Conservation (phyloP, 2,113 vertebrate genomes). For the Apodemus speciosus region DNA sequence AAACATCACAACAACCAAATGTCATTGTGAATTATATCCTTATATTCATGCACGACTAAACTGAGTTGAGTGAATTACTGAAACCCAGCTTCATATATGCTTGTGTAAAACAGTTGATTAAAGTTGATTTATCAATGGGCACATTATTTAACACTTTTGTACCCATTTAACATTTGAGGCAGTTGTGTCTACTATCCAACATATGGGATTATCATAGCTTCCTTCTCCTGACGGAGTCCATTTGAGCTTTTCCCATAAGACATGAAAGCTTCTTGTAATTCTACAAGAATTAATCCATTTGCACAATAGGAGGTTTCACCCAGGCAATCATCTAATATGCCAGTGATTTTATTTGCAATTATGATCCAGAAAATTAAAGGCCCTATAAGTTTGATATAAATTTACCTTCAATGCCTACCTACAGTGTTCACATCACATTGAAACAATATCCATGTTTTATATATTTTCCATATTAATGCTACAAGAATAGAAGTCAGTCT, state of each 20-base stretch:
- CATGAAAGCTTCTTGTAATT: not conserved
- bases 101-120: not conserved
- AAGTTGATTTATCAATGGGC: not conserved
- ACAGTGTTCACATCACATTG: not conserved
- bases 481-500: not conserved
- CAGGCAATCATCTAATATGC: not conserved
- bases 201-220: not conserved
- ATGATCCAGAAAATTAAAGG: not conserved
- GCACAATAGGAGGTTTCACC: not conserved
- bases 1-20: slow-evolving; percentile 4
- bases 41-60: not conserved
- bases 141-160: not conserved
- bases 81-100: not conserved
- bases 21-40: not conserved
- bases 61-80: not conserved
- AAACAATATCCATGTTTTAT: not conserved
- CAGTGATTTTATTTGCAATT: not conserved
- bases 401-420: not conserved
- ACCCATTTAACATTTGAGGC: not conserved
- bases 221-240: not conserved
- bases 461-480: not conserved
- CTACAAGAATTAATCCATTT: not conserved
- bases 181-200: not conserved
- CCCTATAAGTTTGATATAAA: not conserved
- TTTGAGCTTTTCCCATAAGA: not conserved